Percentiles rank a stretch among this genome's conserved stretches.
Conservation (phyloP, 2,113 vertebrate species). For the Ptychochromis oligacanthus region DNA sequence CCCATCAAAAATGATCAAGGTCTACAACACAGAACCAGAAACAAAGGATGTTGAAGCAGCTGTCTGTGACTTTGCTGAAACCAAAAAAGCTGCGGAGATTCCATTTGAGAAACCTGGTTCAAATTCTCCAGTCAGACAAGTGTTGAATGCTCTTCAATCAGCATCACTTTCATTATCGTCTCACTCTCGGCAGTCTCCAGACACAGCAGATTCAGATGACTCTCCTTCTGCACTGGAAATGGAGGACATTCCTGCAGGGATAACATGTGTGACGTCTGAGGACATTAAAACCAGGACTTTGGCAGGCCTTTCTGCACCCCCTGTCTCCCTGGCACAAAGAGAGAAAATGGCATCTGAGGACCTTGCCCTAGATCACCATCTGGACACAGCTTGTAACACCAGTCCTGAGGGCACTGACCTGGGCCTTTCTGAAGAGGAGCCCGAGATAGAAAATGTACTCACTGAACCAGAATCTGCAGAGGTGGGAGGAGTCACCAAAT, state of each 20-base stretch:
- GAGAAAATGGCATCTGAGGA: slow-evolving; percentile 76
- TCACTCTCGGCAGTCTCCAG: slow-evolving; percentile 74
- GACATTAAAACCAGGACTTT: slow-evolving; percentile 56
- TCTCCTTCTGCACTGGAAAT: slow-evolving; percentile 83
- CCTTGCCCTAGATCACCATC: slow-evolving; percentile 79
- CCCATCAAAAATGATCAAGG: slow-evolving; percentile 6
- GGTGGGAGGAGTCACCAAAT: slow-evolving; percentile 72
- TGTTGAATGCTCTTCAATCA: slow-evolving; percentile 69
- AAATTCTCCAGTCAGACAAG: slow-evolving; percentile 68
- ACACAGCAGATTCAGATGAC: slow-evolving; percentile 80
- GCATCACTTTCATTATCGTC: slow-evolving; percentile 64
- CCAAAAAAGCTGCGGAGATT: slow-evolving; percentile 60
- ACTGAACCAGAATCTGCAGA: slow-evolving; percentile 81
- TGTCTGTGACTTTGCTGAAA: slow-evolving; percentile 33
- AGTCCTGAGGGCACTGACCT: slow-evolving; percentile 86
- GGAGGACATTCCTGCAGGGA: slow-evolving; percentile 80
- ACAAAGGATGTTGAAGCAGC: slow-evolving; percentile 27
- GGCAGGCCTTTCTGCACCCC: slow-evolving; percentile 69
- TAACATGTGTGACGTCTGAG: slow-evolving; percentile 77
- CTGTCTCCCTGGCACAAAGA: slow-evolving; percentile 77
- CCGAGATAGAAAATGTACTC: slow-evolving; percentile 91
- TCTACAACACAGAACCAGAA: slow-evolving; percentile 24
- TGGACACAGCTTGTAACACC: slow-evolving; percentile 79
- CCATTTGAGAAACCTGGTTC: slow-evolving; percentile 62
- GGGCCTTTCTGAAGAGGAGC: slow-evolving; percentile 89